Conservation (phyloP, 2,113 vertebrate genomes). For the Sula dactylatra region DNA sequence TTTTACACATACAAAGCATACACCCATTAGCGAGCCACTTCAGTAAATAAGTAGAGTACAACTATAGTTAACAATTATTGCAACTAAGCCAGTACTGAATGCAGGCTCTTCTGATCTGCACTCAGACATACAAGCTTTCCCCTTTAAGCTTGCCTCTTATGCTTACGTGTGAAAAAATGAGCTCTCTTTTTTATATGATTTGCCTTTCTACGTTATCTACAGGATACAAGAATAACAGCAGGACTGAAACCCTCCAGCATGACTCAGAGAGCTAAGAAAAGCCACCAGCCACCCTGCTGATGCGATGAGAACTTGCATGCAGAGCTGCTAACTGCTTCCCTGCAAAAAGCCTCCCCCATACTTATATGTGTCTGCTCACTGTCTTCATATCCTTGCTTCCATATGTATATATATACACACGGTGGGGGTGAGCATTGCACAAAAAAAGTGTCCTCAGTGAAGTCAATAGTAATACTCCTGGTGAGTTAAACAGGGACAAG, state of each 20-base stretch:
- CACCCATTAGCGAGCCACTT: background rate
- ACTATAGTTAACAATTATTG: background rate
- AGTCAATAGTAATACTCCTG: background rate
- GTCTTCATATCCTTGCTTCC: accelerated
- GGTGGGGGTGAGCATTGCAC: background rate
- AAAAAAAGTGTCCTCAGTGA: background rate
- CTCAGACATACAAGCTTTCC: background rate
- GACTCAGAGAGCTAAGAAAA: background rate
- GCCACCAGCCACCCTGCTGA: background rate
- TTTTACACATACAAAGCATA: background rate
- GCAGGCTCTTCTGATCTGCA: background rate
- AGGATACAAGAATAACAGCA: background rate
- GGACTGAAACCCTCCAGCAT: background rate
- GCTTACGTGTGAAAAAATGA: background rate
- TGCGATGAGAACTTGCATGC: background rate
- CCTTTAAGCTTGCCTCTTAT: background rate
- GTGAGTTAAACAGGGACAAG: background rate
- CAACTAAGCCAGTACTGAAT: background rate
- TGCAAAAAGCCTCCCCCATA: background rate
- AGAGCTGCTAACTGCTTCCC: background rate
- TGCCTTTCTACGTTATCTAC: background rate
- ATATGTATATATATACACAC: accelerated
- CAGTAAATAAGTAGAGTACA: background rate
- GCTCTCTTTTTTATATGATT: background rate
- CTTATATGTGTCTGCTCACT: background rate